Percentiles rank a stretch among this genome's conserved stretches.
phyloP scores from a whole-genome alignment of 1,140 invertebrate genomes.

The Hypsibius dujardini region DNA sequence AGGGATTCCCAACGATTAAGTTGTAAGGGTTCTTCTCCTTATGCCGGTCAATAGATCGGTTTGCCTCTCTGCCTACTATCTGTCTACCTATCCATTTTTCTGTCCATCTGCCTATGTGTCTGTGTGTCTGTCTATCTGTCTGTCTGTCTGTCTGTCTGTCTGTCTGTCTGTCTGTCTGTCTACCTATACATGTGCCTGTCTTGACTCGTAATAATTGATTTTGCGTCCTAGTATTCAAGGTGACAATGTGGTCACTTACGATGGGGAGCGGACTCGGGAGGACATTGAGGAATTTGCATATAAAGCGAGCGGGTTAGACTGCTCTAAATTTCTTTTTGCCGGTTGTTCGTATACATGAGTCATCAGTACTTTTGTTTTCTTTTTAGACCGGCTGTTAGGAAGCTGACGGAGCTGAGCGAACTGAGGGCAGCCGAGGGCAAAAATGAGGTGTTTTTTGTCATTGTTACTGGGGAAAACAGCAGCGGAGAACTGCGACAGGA shows the following conservation, averaged over 20 bases:
- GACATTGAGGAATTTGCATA: slow-evolving; percentile 82
- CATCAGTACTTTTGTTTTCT: slow-evolving; percentile 15
- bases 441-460: slow-evolving; percentile 28
- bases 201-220: too few relatives aligned
- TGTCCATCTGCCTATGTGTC: background rate
- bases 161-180: background rate
- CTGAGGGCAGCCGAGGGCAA: slow-evolving; percentile 24
- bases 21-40: slow-evolving; percentile 40
- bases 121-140: background rate
- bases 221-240: slow-evolving; percentile 57
- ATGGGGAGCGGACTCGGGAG: slow-evolving; percentile 71
- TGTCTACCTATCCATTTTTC: too few relatives aligned
- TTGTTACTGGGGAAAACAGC: slow-evolving; percentile 22
- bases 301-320: slow-evolving; percentile 52
- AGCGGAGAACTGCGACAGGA: slow-evolving; percentile 23
- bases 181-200: slow-evolving; percentile 15
- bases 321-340: background rate
- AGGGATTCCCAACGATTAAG: slow-evolving; percentile 86
- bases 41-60: background rate
- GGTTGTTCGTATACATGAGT: slow-evolving; percentile 4
- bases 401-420: background rate
- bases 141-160: too few relatives aligned
- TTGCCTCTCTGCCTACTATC: background rate
- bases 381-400: slow-evolving; percentile 24
- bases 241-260: slow-evolving; percentile 55